Conservation (phyloP, 2,888 invertebrate genomes). For the Dioctria rufipes region DNA sequence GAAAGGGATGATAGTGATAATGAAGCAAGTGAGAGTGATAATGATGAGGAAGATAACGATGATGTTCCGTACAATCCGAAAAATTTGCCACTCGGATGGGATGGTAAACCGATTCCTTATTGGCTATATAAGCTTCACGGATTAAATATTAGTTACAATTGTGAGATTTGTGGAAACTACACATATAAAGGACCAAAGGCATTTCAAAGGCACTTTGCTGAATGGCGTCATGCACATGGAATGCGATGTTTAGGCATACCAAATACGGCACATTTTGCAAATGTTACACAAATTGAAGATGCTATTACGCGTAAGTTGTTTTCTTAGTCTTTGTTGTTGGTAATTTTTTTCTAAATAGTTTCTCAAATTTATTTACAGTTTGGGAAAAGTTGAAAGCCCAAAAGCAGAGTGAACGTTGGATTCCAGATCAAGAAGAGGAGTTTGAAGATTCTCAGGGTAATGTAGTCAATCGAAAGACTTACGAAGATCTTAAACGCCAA, state of each 20-base stretch:
- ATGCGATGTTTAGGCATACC: conserved; percentile 99
- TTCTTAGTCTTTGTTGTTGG: too few relatives aligned
- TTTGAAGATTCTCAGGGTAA: conserved; percentile 99
- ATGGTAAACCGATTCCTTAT: conserved; percentile 95
- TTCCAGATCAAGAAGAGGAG: conserved; percentile 97
- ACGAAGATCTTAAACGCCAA: conserved; percentile 98
- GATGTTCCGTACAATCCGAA: conserved; percentile 99
- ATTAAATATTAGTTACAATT: conserved; percentile 97
- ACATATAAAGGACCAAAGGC: conserved; percentile 99
- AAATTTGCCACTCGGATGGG: conserved; percentile 99
- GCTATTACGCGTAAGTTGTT: conserved; percentile 88
- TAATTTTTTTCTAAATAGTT: conserved; percentile 28
- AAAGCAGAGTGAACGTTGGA: conserved; percentile 96
- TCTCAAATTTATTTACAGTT: conserved; percentile 74
- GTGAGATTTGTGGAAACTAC: conserved; percentile 99
- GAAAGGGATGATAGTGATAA: conserved; percentile 93
- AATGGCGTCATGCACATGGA: conserved; percentile 91
- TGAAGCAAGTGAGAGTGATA: conserved; percentile 85
- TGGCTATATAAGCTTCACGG: conserved; percentile 99
- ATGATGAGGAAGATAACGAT: conserved; percentile 91
- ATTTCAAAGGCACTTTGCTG: conserved; percentile 98
- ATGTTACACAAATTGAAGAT: conserved; percentile 98
- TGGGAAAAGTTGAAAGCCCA: conserved; percentile 98
- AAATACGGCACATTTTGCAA: conserved; percentile 99
- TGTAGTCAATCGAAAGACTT: conserved; percentile 98